phyloP scores from a whole-genome alignment of 2,797 vertebrate species.

The Spondyliosoma cantharus region DNA sequence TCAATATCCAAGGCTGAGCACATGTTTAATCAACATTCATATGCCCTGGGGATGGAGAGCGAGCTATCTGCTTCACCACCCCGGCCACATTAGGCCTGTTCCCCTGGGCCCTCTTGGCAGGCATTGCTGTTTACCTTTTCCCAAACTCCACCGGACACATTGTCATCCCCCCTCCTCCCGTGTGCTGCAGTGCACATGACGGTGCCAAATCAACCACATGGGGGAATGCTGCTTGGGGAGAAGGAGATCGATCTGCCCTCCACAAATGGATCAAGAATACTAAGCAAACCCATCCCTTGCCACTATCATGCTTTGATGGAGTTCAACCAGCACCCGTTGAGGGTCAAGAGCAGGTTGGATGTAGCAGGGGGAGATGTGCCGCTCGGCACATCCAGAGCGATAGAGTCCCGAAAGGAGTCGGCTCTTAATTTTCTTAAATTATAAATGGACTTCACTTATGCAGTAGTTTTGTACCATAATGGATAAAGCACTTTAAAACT shows the following conservation, averaged over 20 bases:
- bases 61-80: constrained; percentile 65
- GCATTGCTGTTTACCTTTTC: constrained; percentile 60
- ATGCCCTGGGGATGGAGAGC: constrained; percentile 64
- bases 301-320: background rate
- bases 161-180: constrained; percentile 15
- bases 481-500: background rate
- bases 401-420: background rate
- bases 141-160: constrained; percentile 35
- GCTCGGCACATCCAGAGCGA: background rate
- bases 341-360: background rate
- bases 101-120: constrained; percentile 59
- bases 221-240: constrained; percentile 12
- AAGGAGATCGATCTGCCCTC: constrained; percentile 34
- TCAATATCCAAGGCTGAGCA: constrained; percentile 78
- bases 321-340: background rate
- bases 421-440: background rate
- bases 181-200: constrained; percentile 42
- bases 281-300: background rate
- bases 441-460: background rate
- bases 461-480: background rate
- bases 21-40: constrained; percentile 82
- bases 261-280: constrained; percentile 27
- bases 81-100: constrained; percentile 65
- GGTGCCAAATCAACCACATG: constrained; percentile 33
- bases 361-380: background rate